phyloP scores from a whole-genome alignment of 1,140 invertebrate genomes.

The Papilio dardanus region DNA sequence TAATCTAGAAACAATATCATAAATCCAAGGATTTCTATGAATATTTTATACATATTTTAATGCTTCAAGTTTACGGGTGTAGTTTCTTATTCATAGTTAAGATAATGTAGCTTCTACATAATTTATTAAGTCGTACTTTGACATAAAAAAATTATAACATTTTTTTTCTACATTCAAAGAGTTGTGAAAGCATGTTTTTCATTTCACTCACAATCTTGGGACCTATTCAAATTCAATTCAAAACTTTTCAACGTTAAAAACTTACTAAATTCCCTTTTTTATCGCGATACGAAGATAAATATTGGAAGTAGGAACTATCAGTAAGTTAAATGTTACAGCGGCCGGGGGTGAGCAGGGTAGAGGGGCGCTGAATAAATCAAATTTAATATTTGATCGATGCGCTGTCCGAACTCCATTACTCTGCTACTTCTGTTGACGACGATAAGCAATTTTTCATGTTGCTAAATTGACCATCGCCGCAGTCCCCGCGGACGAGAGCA shows the following conservation, averaged over 20 bases:
- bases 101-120: neutral
- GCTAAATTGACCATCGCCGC: slow-evolving; percentile 32
- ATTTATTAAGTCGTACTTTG: neutral
- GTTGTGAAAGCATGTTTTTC: too few species aligned
- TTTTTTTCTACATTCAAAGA: too few species aligned
- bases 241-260: too few species aligned
- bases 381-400: slow-evolving; percentile 37
- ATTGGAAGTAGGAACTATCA: neutral
- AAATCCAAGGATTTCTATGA: slow-evolving; percentile 13
- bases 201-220: too few species aligned
- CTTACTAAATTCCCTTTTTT: neutral
- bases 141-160: too few species aligned
- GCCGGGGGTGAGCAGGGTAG: too few species aligned
- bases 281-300: neutral
- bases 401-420: slow-evolving; percentile 34
- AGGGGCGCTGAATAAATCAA: slow-evolving; percentile 37
- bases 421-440: slow-evolving; percentile 35
- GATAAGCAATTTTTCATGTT: slow-evolving; percentile 39
- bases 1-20: slow-evolving; percentile 11
- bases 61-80: neutral
- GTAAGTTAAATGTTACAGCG: neutral
- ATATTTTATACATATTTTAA: slow-evolving; percentile 21
- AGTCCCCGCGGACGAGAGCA: neutral
- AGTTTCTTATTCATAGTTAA: neutral
- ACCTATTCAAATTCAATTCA: too few species aligned